These are phyloP conservation scores for Eudemis profundana DNA, from an alignment of 2,888 invertebrate species.

Conservation along the genomic window DNA sequence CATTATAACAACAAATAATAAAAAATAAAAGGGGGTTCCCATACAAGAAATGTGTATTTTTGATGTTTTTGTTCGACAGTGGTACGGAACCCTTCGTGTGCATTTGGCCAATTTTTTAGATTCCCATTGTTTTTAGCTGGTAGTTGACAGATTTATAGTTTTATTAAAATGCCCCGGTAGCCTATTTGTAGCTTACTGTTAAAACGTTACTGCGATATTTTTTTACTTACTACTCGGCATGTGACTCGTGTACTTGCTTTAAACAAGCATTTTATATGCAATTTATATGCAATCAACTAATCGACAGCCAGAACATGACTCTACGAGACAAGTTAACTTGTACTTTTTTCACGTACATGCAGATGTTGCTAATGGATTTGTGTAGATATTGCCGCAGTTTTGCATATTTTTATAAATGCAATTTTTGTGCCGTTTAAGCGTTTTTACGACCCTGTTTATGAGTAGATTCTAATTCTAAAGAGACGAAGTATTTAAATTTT, in stretches of 20 bases:
- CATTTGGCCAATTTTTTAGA: no score
- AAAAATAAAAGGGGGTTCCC: no score
- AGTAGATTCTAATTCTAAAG: not conserved
- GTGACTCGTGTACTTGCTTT: constrained; percentile 46
- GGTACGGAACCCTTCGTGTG: no score
- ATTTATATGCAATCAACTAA: constrained; percentile 47
- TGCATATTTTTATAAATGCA: not conserved
- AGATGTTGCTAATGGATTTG: constrained; percentile 34
- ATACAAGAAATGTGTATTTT: no score
- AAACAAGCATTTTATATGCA: constrained; percentile 50
- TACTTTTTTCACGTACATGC: constrained; percentile 24
- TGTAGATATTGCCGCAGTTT: constrained; percentile 17
- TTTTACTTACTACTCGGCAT: constrained; percentile 40
- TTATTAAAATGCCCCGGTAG: no score
- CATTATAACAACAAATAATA: no score
- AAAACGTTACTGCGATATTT: constrained; percentile 30
- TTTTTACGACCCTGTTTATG: not conserved
- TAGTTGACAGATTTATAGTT: no score
- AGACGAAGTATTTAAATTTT: no score
- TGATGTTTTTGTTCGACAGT: no score
- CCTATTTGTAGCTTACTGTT: constrained; percentile 28
- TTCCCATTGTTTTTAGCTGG: no score
- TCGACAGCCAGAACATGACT: constrained; percentile 35
- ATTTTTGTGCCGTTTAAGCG: not conserved
- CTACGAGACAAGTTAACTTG: constrained; percentile 31